phyloP scores from a whole-genome alignment of 2,113 vertebrate species.

The Atherinomorus stipes region DNA sequence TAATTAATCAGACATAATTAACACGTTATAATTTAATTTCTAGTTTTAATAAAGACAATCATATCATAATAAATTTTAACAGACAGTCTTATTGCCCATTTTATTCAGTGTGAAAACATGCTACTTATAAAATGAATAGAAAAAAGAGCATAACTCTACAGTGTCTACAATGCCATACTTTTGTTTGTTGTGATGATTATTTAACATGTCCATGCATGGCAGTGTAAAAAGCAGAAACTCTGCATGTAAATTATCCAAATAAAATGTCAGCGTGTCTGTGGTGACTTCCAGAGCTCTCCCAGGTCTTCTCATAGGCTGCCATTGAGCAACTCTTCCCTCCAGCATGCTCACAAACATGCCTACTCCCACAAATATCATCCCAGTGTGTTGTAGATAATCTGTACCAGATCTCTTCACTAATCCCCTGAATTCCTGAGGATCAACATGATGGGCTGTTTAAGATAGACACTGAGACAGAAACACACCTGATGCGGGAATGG shows the following conservation, averaged over 20 bases:
- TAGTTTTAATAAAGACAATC: too few relatives aligned
- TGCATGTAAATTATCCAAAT: slow-evolving; percentile 11
- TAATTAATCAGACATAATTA: too few relatives aligned
- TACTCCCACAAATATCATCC: slow-evolving; percentile 43
- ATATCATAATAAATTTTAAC: too few relatives aligned
- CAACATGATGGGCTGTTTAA: slow-evolving; percentile 57
- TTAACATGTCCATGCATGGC: background rate
- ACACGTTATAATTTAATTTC: too few relatives aligned
- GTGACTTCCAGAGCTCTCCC: slow-evolving; percentile 6
- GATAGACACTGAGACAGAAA: slow-evolving; percentile 55
- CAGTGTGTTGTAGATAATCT: slow-evolving; percentile 58
- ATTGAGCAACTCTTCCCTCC: slow-evolving; percentile 20
- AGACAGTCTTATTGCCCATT: too few relatives aligned
- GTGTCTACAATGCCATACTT: too few relatives aligned
- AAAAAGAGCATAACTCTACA: background rate
- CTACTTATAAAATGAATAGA: too few relatives aligned
- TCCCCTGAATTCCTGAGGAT: slow-evolving; percentile 65
- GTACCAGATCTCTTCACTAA: slow-evolving; percentile 58
- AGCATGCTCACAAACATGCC: slow-evolving; percentile 35
- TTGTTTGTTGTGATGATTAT: background rate
- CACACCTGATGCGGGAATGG: slow-evolving; percentile 60
- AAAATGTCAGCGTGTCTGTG: background rate
- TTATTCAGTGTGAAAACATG: too few relatives aligned
- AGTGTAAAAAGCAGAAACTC: background rate
- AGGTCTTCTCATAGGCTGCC: slow-evolving; percentile 8